Conservation (phyloP, 2,888 invertebrate genomes). For the Tyria jacobaeae region DNA sequence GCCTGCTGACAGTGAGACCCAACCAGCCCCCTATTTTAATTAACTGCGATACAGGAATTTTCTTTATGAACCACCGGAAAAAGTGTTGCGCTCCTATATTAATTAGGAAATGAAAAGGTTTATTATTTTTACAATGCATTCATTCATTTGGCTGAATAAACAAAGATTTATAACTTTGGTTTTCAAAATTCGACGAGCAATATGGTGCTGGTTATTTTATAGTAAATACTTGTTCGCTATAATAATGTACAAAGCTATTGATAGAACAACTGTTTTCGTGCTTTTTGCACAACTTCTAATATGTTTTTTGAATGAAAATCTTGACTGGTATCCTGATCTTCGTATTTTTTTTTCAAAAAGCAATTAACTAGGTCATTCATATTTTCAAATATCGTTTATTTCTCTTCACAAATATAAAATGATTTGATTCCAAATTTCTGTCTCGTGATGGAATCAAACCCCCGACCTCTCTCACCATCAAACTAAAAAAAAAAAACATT, state of each 20-base stretch:
- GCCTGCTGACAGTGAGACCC: conserved; percentile 43
- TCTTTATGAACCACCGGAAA: conserved; percentile 70
- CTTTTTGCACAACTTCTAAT: conserved; percentile 8
- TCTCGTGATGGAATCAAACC: too few species aligned
- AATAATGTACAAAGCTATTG: conserved; percentile 24
- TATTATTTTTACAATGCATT: conserved; percentile 38
- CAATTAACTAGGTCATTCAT: too few species aligned
- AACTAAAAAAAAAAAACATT: too few species aligned
- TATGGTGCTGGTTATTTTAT: conserved; percentile 9
- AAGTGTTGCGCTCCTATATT: conserved; percentile 63
- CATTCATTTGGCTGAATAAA: conserved; percentile 31
- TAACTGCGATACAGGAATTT: conserved; percentile 74
- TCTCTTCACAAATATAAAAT: too few species aligned
- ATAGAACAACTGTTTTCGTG: conserved; percentile 16
- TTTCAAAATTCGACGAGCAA: conserved; percentile 27
- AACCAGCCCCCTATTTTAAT: conserved; percentile 69
- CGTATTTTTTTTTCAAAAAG: too few species aligned
- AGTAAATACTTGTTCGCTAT: conserved; percentile 22
- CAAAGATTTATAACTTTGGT: conserved; percentile 29
- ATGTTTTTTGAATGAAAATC: not conserved
- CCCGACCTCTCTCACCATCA: too few species aligned
- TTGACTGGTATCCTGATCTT: conserved; percentile 1
- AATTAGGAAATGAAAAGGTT: conserved; percentile 60
- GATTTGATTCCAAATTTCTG: too few species aligned
- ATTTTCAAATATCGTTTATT: too few species aligned